Conservation (phyloP, 2,113 vertebrate genomes). For the Grammomys dolichurus region DNA sequence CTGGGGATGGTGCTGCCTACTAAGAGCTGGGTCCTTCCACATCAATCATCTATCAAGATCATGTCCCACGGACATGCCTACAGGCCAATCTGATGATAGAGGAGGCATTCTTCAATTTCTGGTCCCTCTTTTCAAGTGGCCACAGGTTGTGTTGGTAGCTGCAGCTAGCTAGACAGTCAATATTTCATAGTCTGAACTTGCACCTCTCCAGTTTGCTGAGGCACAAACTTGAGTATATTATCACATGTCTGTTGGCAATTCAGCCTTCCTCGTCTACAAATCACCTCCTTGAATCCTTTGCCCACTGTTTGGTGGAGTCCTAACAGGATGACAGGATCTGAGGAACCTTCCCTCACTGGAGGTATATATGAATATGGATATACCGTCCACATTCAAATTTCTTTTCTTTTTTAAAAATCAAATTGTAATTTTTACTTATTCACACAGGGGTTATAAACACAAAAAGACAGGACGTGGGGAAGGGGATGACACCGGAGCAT, state of each 20-base stretch:
- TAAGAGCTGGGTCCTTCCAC: not conserved
- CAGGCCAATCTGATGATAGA: not conserved
- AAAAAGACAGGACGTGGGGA: no score
- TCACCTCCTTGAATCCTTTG: not conserved
- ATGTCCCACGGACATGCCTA: not conserved
- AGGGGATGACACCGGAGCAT: no score
- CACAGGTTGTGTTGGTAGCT: not conserved
- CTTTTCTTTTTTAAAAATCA: not conserved
- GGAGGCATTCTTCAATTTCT: not conserved
- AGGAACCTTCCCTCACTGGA: not conserved
- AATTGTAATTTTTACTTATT: no score
- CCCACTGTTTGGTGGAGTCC: not conserved
- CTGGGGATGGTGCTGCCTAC: not conserved
- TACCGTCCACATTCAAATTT: not conserved
- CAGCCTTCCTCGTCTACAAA: not conserved
- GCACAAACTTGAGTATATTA: not conserved
- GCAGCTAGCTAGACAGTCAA: not conserved
- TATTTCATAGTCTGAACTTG: not conserved
- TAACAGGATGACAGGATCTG: not conserved
- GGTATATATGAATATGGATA: not conserved
- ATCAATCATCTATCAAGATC: not conserved
- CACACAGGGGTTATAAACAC: no score
- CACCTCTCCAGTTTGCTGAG: not conserved
- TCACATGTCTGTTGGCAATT: not conserved
- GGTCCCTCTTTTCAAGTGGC: not conserved